These are phyloP conservation scores for Planococcus citri DNA, from an alignment of 1,140 invertebrate genomes.

Conservation along the genomic window DNA sequence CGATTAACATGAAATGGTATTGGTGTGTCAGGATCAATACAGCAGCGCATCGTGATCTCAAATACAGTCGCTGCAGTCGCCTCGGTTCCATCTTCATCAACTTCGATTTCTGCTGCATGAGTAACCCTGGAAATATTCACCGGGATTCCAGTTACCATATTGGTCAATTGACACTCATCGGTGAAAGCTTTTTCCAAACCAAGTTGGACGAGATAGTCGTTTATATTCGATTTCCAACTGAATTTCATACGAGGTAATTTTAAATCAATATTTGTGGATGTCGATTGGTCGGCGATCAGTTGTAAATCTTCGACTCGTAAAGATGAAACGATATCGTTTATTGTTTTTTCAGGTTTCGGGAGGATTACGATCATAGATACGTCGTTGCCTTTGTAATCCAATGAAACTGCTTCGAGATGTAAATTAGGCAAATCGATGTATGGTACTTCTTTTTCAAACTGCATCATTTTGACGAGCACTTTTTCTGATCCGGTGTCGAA, in stretches of 20 bases:
- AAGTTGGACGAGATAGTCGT: not conserved
- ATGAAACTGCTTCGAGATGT: not conserved
- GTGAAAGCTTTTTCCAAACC: not conserved
- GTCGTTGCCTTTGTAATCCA: not conserved
- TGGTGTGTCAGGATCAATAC: not conserved
- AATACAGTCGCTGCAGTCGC: not conserved
- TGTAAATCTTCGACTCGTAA: not conserved
- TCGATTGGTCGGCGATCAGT: not conserved
- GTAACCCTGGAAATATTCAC: not conserved
- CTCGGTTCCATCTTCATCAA: not conserved
- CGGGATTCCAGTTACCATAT: not conserved
- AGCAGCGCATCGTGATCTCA: not conserved
- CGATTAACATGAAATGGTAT: not conserved
- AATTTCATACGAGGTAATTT: conserved; percentile 1
- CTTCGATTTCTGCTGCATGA: not conserved
- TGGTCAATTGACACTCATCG: not conserved
- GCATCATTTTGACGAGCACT: not conserved
- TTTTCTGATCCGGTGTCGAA: not conserved
- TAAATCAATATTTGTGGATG: not conserved
- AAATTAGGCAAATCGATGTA: not conserved
- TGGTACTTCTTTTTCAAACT: not conserved
- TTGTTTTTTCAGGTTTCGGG: not conserved
- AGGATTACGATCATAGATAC: not conserved
- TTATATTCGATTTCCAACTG: not conserved
- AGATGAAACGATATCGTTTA: not conserved